A percentile compares a stretch with the other conserved stretches of the same genome.
Conservation (phyloP, 2,113 vertebrate species). For the Nannospalax galili region DNA sequence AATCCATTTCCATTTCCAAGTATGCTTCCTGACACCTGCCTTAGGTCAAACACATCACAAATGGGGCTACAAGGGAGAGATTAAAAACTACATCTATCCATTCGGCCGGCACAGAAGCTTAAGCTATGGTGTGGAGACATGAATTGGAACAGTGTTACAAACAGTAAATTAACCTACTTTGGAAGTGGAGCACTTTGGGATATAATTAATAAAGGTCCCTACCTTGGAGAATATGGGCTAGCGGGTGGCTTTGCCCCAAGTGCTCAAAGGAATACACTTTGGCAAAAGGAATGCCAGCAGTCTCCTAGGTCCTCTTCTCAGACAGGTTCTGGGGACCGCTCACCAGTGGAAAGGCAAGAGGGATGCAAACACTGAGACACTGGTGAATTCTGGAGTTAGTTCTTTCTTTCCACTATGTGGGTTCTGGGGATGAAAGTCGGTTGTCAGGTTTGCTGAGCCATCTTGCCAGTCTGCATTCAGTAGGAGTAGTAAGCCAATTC, state of each 20-base stretch:
- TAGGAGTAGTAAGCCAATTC: no score
- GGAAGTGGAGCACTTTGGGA: not conserved
- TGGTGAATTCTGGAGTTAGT: no score
- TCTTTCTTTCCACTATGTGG: no score
- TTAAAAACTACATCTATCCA: not conserved
- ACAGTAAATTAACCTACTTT: not conserved
- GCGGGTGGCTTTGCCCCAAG: not conserved
- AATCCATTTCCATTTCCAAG: not conserved
- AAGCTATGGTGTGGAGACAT: fast-evolving
- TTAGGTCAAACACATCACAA: not conserved
- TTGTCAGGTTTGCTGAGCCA: not conserved
- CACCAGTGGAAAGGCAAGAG: not conserved
- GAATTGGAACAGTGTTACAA: not conserved
- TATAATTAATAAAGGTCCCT: not conserved
- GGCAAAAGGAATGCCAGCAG: not conserved
- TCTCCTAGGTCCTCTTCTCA: not conserved
- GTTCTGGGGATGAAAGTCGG: not conserved
- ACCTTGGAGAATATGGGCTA: not conserved
- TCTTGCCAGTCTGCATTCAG: not conserved
- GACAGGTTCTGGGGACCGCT: not conserved
- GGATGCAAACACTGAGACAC: not conserved
- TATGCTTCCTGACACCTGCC: not conserved
- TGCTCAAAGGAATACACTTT: not conserved
- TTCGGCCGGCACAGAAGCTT: not conserved
- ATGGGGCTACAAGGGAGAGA: not conserved